phyloP scores from a whole-genome alignment of 2,113 vertebrate species.

The Cettia cetti region DNA sequence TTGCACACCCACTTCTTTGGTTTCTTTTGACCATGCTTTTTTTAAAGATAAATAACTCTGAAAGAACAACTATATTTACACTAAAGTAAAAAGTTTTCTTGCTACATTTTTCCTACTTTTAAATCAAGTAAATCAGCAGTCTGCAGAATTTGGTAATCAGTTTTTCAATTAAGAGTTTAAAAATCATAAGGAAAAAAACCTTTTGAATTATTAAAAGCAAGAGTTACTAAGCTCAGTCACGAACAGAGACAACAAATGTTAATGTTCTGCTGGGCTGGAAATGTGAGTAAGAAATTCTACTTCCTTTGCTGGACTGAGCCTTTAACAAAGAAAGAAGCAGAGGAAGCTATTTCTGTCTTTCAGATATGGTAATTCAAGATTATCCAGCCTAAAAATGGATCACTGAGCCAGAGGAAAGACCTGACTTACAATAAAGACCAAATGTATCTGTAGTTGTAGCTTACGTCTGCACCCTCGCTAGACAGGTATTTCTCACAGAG shows the following conservation, averaged over 20 bases:
- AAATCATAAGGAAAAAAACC: not conserved
- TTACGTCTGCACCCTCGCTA: not conserved
- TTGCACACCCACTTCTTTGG: constrained; percentile 77
- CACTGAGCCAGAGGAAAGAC: not conserved
- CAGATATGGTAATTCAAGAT: not conserved
- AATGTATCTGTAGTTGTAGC: not conserved
- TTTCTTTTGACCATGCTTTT: constrained; percentile 38
- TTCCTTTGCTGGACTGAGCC: not conserved
- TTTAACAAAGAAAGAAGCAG: constrained; percentile 11
- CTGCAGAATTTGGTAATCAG: constrained; percentile 28
- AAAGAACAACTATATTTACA: constrained; percentile 12
- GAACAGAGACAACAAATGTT: not conserved
- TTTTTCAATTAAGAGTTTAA: constrained; percentile 20
- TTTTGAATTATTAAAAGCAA: not conserved
- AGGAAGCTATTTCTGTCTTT: constrained; percentile 24
- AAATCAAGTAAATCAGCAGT: constrained; percentile 64
- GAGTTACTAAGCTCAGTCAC: not conserved
- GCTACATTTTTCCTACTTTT: constrained; percentile 48
- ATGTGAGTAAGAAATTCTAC: not conserved
- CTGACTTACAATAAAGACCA: not conserved
- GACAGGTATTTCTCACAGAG: not conserved
- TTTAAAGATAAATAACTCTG: constrained; percentile 51
- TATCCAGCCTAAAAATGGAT: constrained; percentile 21
- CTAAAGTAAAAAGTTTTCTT: not conserved
- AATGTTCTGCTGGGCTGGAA: not conserved